These are phyloP conservation scores for Alouatta palliata DNA, from an alignment of 2,113 vertebrate genomes.

Conservation along the genomic window DNA sequence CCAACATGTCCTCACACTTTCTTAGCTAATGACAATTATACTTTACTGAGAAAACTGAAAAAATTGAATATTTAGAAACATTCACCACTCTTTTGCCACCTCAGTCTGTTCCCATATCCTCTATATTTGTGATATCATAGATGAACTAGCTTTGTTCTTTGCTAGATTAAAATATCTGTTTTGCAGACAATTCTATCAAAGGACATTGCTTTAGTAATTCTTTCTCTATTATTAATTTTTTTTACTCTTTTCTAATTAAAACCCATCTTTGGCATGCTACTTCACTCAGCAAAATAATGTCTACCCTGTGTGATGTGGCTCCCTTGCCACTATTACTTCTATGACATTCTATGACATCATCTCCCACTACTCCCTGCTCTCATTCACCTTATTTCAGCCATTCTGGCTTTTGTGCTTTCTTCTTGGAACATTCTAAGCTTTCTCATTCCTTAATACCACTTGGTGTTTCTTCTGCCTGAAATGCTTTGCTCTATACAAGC, in stretches of 20 bases:
- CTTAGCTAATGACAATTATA: neutral
- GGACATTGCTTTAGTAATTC: neutral
- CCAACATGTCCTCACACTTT: neutral
- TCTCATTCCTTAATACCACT: neutral
- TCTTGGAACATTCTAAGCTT: neutral
- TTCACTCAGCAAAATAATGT: neutral
- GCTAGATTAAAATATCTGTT: neutral
- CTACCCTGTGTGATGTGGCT: rapidly evolving
- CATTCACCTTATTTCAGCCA: neutral
- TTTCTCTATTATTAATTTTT: neutral
- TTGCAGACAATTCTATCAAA: neutral
- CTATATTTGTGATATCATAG: neutral
- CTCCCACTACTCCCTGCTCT: neutral
- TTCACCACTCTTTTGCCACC: neutral
- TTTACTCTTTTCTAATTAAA: neutral
- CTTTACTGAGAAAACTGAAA: neutral
- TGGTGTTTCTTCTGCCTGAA: neutral
- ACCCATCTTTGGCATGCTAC: neutral
- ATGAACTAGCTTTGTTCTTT: neutral
- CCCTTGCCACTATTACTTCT: neutral
- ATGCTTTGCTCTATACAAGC: neutral
- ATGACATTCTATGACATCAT: neutral
- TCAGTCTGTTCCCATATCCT: neutral
- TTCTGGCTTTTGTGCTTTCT: neutral
- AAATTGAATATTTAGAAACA: neutral